Evolutionary conservation across 2,888 invertebrate genomes (phyloP).

Genomic region (Flexamia atlantica): DNA sequence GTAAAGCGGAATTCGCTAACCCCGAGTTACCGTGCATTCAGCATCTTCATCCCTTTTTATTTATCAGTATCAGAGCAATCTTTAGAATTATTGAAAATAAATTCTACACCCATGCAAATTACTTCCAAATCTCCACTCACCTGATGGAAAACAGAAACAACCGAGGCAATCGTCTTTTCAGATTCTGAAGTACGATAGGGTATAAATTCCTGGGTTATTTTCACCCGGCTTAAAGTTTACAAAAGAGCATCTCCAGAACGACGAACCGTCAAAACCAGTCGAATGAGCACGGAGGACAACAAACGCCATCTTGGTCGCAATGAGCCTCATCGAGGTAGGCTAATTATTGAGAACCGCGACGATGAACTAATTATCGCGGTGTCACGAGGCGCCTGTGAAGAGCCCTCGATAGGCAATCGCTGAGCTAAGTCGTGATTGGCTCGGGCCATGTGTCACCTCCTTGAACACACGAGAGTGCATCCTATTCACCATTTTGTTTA

Average conservation of each 20-base stretch:
- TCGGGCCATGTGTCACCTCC: constrained; percentile 35
- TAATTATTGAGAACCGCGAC: constrained; percentile 16
- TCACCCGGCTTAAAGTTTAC: constrained; percentile 40
- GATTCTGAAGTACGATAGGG: not conserved
- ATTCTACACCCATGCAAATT: too few species aligned
- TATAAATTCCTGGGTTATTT: not conserved
- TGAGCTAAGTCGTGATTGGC: constrained; percentile 37
- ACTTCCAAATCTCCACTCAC: too few species aligned
- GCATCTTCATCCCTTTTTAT: too few species aligned
- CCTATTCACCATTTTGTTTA: constrained; percentile 56
- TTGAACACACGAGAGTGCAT: constrained; percentile 51
- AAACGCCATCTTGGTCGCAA: constrained; percentile 36
- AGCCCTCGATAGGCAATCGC: constrained; percentile 16
- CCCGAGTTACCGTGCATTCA: too few species aligned
- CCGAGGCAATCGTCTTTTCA: not conserved
- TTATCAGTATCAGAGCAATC: too few species aligned
- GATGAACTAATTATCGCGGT: constrained; percentile 33
- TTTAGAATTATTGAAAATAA: too few species aligned
- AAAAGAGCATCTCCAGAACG: constrained; percentile 17
- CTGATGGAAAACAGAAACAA: too few species aligned
- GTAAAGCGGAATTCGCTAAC: too few species aligned
- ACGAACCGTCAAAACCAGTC: not conserved
- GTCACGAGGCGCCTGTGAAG: constrained; percentile 43
- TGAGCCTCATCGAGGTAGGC: constrained; percentile 33
- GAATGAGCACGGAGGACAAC: constrained; percentile 34